Base-by-base conservation (phyloP, 2,888 invertebrate genomes). In the Leptinotarsa tumamoca region DNA sequence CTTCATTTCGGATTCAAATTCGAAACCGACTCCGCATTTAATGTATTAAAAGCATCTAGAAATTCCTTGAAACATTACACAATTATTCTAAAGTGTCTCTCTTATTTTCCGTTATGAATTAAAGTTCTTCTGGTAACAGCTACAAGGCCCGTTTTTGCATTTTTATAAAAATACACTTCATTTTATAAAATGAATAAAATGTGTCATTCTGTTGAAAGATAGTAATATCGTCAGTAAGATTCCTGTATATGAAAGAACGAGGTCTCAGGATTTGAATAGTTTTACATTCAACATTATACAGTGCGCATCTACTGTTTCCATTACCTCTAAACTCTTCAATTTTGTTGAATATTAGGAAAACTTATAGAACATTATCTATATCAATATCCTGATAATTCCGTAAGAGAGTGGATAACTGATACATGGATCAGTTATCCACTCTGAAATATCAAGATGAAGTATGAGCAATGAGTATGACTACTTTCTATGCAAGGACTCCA, bases 21-120 rank as follows among this genome's bases (percentile, higher is more conserved):
- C 21, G 58, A 58, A 21, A 58, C 58, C 14, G 23, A 14, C 58
- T 58, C 21, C 21, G 58, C 58, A 58, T 58, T 58, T 58, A 58
- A 23, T 58, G 58, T 58, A 58, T 14, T 23, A 14, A 23, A 21
- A 58, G 58, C 58, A 21, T 21, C 23, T 21, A 23, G 58, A 58
- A 10, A 23, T 58, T 58, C 58, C 58, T 58, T 58, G 21, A 58
- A 58, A 58, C 58, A 58, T 58, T 4, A 58, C 58, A 23, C 58
- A 58, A 58, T 58, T 58, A 58, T 58, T 58, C 58, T 21, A 4
- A 58, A 23, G 58, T 58, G 58, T 58, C 58, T 58, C 23, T 23
- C 58, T 58, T 23, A 58, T 58, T 58, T 58, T 23, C 23, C 23
- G 58, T 58, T 23, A 58, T 58, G 58, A 58, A 58, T 58, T 58